A percentile compares a stretch with the other conserved stretches of the same genome.
These are phyloP conservation scores for Lepidurus packardi DNA, from an alignment of 1,140 invertebrate genomes.

Conservation along the genomic window DNA sequence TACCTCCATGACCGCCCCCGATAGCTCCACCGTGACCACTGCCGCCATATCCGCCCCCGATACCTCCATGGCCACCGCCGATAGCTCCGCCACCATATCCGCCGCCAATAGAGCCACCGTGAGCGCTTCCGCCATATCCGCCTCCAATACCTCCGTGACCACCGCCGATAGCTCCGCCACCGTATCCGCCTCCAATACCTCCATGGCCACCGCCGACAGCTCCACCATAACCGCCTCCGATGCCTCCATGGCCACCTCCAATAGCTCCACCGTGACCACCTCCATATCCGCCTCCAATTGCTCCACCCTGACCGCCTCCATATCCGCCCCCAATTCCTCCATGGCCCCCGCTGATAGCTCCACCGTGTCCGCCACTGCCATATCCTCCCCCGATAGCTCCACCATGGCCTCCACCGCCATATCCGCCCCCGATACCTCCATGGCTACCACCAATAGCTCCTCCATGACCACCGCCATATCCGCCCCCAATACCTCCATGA, in stretches of 20 bases:
- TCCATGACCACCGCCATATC: constrained; percentile 31
- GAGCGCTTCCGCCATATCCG: constrained; percentile 1
- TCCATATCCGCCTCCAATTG: background rate
- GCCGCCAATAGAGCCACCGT: constrained; percentile 1
- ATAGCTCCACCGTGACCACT: background rate
- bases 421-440: background rate
- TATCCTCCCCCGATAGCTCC: background rate
- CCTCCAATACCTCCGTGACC: background rate
- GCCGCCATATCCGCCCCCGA: background rate
- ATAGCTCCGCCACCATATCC: constrained; percentile 16
- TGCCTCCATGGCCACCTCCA: background rate
- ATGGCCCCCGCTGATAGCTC: background rate
- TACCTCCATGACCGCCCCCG: background rate
- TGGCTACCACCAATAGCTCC: constrained; percentile 31
- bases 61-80: constrained; percentile 24
- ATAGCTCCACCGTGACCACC: background rate
- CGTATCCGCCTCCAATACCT: background rate
- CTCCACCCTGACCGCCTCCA: no score
- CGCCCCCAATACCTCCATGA: background rate
- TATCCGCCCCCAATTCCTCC: constrained; percentile 13
- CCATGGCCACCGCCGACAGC: constrained; percentile 24
- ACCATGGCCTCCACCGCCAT: background rate
- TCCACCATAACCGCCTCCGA: background rate
- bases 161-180: no score
- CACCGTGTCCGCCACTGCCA: background rate